These are phyloP conservation scores for Aproaerema taeniolella DNA, from an alignment of 2,888 invertebrate species.

Conservation along the genomic window DNA sequence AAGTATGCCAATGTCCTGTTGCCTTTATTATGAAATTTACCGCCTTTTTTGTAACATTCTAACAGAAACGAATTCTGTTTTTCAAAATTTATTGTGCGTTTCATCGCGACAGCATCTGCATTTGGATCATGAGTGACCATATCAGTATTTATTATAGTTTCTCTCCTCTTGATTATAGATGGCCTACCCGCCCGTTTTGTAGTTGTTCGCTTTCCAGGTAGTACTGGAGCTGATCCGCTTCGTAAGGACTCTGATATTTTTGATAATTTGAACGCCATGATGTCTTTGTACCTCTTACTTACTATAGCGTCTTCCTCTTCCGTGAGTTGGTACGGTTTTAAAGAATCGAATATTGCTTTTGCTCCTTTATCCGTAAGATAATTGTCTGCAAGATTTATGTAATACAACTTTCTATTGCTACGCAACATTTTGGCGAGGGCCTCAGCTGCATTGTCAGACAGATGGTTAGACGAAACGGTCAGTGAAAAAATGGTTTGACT, in stretches of 20 bases:
- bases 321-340: not conserved
- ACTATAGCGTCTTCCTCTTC: not conserved
- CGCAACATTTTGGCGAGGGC: not conserved
- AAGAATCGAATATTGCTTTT: not conserved
- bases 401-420: conserved; percentile 1
- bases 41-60: not conserved
- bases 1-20: conserved; percentile 3
- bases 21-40: not conserved
- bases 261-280: not conserved
- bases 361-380: conserved; percentile 1
- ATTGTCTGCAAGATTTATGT: conserved; percentile 6
- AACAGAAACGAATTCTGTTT: not conserved
- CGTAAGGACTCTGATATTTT: not conserved
- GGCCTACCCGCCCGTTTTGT: not conserved
- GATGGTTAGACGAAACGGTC: not conserved
- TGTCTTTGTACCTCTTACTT: not conserved
- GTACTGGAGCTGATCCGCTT: not conserved
- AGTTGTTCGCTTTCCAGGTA: not conserved
- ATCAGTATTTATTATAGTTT: not conserved
- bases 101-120: not conserved
- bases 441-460: conserved; percentile 1
- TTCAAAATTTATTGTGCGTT: not conserved
- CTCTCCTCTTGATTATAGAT: not conserved
- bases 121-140: not conserved
- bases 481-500: not conserved